Evolutionary conservation across 2,113 vertebrate species (phyloP).

Genomic region (Carassius auratus): DNA sequence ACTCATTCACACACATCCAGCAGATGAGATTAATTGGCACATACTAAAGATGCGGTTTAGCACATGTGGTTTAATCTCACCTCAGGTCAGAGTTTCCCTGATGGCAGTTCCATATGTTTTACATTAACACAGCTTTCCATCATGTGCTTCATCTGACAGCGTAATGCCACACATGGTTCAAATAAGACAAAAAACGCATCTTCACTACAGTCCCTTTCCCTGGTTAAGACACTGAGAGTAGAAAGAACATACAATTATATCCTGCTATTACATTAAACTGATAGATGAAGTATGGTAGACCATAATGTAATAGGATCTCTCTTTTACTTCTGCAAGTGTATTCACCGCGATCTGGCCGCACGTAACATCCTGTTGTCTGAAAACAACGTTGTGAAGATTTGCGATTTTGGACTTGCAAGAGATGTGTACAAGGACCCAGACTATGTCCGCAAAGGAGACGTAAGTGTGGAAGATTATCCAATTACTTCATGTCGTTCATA

Average conservation of each 20-base stretch:
- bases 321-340: slow-evolving; percentile 78
- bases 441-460: slow-evolving; percentile 93
- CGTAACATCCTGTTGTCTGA: slow-evolving; percentile 92
- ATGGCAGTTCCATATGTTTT: slow-evolving; percentile 62
- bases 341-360: slow-evolving; percentile 90
- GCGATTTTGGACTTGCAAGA: slow-evolving; percentile 91
- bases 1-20: slow-evolving; percentile 9
- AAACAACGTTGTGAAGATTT: slow-evolving; percentile 96
- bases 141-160: slow-evolving; percentile 47
- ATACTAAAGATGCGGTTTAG: slow-evolving; percentile 25
- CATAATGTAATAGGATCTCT: not conserved
- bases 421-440: slow-evolving; percentile 95
- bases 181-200: slow-evolving; percentile 42
- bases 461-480: slow-evolving; percentile 70
- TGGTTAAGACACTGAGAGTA: not conserved
- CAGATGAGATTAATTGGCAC: slow-evolving; percentile 65
- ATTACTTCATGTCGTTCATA: not conserved
- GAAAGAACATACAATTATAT: not conserved
- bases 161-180: slow-evolving; percentile 49
- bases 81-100: slow-evolving; percentile 57
- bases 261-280: not conserved
- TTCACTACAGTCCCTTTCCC: slow-evolving; percentile 24
- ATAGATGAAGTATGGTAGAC: not conserved
- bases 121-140: slow-evolving; percentile 48
- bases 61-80: slow-evolving; percentile 40